These are phyloP conservation scores for Eupithecia dodoneata DNA, from an alignment of 2,888 invertebrate species.

Conservation along the genomic window DNA sequence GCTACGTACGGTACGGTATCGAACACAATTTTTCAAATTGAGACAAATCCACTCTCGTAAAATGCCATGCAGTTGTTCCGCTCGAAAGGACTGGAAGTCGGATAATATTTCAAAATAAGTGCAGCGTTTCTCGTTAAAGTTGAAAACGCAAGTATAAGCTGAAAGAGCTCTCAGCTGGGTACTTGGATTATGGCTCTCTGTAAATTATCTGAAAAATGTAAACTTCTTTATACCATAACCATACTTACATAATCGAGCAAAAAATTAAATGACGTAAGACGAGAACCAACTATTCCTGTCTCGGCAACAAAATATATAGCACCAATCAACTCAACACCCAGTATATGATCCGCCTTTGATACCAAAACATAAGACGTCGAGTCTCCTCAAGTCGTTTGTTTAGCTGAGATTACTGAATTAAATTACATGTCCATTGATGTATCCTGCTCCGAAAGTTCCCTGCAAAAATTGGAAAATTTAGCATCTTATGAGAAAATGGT, in stretches of 20 bases:
- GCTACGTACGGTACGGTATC: not conserved
- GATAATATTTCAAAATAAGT: slow-evolving; percentile 1
- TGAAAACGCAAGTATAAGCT: not conserved
- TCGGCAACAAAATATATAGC: too few species aligned
- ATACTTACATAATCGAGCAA: not conserved
- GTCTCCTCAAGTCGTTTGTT: too few species aligned
- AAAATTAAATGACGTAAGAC: not conserved
- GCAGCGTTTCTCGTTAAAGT: not conserved
- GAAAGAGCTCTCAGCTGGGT: not conserved
- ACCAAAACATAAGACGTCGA: too few species aligned
- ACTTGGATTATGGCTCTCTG: not conserved
- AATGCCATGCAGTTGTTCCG: not conserved
- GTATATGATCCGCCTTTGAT: too few species aligned
- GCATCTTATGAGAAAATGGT: too few species aligned
- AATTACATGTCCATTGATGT: not conserved
- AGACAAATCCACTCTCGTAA: not conserved
- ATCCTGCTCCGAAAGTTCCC: not conserved
- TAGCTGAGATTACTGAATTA: not conserved
- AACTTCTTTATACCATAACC: too few species aligned
- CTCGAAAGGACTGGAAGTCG: not conserved
- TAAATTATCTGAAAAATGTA: not conserved
- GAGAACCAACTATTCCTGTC: not conserved
- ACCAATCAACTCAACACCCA: not conserved
- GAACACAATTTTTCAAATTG: not conserved
- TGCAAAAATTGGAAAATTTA: too few species aligned